A percentile compares a stretch with the other conserved stretches of the same genome.
Conservation (phyloP, 2,888 invertebrate species). For the Meteorus colon region DNA sequence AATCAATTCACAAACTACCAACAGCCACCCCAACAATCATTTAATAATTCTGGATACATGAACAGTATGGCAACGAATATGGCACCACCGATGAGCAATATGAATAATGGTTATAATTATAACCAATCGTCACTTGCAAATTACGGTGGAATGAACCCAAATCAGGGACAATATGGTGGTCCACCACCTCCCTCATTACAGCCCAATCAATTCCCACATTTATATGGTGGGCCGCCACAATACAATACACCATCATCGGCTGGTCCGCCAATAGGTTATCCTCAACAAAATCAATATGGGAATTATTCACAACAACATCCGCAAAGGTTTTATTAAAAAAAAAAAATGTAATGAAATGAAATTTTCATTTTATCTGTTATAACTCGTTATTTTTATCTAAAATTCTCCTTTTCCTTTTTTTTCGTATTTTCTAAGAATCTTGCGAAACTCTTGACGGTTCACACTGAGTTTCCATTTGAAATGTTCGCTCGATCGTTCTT, state of each 20-base stretch:
- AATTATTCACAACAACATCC: constrained; percentile 64
- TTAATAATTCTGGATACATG: constrained; percentile 60
- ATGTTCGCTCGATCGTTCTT: constrained; percentile 30
- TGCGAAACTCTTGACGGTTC: neutral
- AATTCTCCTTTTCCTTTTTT: neutral
- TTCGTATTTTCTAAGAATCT: constrained; percentile 9
- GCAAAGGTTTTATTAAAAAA: constrained; percentile 64
- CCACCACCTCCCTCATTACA: constrained; percentile 51
- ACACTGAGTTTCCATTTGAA: neutral
- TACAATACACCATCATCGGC: constrained; percentile 57
- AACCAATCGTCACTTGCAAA: constrained; percentile 54
- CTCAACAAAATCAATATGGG: constrained; percentile 63
- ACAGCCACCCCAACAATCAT: constrained; percentile 56
- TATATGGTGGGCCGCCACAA: constrained; percentile 55
- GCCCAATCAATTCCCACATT: constrained; percentile 60
- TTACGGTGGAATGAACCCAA: constrained; percentile 54
- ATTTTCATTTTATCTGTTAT: neutral
- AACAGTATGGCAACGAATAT: constrained; percentile 20
- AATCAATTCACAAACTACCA: constrained; percentile 62
- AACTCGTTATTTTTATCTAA: constrained; percentile 3
- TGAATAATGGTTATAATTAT: constrained; percentile 68
- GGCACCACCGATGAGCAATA: constrained; percentile 24
- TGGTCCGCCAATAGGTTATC: constrained; percentile 55
- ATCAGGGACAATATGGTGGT: constrained; percentile 59
- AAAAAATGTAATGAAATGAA: neutral